A percentile compares a stretch with the other conserved stretches of the same genome.
phyloP scores from a whole-genome alignment of 1,140 invertebrate genomes.

The Rhagoletis pomonella region DNA sequence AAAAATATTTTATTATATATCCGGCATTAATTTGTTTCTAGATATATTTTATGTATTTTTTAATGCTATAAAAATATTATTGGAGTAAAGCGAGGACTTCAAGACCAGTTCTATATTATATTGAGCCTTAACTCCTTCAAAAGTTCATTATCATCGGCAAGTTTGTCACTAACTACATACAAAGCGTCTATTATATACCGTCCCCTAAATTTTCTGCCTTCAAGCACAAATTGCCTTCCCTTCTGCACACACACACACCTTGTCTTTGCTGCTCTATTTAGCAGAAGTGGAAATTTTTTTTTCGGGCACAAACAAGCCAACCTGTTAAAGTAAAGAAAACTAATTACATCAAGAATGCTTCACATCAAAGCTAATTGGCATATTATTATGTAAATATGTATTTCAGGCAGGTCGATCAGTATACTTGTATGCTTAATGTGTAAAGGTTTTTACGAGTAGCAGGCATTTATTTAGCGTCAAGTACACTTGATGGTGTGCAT shows the following conservation, averaged over 20 bases:
- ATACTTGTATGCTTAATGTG: not conserved
- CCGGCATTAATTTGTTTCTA: too few species aligned
- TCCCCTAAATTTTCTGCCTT: too few species aligned
- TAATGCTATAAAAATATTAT: too few species aligned
- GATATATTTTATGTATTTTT: too few species aligned
- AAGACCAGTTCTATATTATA: too few species aligned
- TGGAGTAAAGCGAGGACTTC: too few species aligned
- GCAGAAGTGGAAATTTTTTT: not conserved
- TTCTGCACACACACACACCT: not conserved
- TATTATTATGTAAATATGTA: not conserved
- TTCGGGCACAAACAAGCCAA: not conserved
- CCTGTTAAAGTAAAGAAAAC: not conserved
- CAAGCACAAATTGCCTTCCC: too few species aligned
- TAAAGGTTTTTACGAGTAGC: not conserved
- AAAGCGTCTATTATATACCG: too few species aligned
- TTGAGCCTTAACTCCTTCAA: too few species aligned
- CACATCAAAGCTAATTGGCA: constrained; percentile 37
- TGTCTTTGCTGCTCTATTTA: not conserved
- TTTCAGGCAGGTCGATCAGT: not conserved
- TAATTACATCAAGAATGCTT: constrained; percentile 39
- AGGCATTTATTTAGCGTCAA: not conserved
- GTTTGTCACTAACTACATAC: too few species aligned
- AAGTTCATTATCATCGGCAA: too few species aligned
- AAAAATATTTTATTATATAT: too few species aligned
- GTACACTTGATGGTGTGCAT: not conserved